Percentiles rank a stretch among this genome's conserved stretches.
phyloP scores from a whole-genome alignment of 2,888 invertebrate genomes.

The Torymus texanus region DNA sequence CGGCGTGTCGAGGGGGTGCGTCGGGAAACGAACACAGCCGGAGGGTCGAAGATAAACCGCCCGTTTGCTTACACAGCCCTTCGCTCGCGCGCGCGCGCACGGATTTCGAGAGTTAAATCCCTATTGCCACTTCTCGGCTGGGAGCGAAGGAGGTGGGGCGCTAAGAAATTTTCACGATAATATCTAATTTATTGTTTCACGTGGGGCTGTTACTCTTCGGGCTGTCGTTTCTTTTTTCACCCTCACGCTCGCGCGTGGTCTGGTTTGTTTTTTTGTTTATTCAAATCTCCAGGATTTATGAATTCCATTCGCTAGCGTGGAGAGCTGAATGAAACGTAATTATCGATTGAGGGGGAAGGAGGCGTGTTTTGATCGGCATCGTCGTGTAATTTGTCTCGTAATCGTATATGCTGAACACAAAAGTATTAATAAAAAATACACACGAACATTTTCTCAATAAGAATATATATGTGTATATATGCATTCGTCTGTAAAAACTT shows the following conservation, averaged over 20 bases:
- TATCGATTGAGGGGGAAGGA: neutral
- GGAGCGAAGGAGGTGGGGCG: neutral
- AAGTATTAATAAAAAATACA: no score
- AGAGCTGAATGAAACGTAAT: constrained; percentile 8
- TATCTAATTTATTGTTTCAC: constrained; percentile 53
- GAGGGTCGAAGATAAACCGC: constrained; percentile 67
- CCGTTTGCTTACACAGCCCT: constrained; percentile 66
- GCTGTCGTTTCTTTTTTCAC: constrained; percentile 36
- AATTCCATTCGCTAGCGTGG: constrained; percentile 19
- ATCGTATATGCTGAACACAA: no score
- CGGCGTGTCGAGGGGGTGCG: constrained; percentile 57
- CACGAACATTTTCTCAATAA: no score
- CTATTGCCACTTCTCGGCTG: constrained; percentile 42
- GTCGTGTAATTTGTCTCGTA: no score
- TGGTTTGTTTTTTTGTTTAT: constrained; percentile 5
- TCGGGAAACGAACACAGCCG: constrained; percentile 11
- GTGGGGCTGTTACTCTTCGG: constrained; percentile 29
- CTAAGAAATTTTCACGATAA: constrained; percentile 51
- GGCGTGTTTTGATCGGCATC: no score
- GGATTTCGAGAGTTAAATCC: constrained; percentile 53
- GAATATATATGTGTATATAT: no score
- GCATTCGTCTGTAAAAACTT: no score
- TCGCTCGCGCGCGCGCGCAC: constrained; percentile 1
- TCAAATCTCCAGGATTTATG: constrained; percentile 38
- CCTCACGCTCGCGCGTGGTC: neutral